A percentile compares a stretch with the other conserved stretches of the same genome.
Conservation (phyloP, 2,888 invertebrate genomes). For the Bedellia somnulentella region DNA sequence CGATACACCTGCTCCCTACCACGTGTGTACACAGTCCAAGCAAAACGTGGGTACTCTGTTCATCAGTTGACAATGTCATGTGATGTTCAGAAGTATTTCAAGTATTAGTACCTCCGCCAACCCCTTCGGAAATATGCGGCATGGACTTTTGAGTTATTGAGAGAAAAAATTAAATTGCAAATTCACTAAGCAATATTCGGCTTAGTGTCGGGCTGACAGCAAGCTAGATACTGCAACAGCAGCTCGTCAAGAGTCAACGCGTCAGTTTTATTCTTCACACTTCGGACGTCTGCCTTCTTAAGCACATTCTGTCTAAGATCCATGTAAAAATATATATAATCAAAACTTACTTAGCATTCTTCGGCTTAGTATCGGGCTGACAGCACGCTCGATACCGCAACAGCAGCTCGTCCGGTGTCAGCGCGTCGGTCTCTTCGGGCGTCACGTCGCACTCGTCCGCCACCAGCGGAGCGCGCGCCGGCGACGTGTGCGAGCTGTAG, state of each 20-base stretch:
- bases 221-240: conserved; percentile 36
- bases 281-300: too few relatives aligned
- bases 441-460: conserved; percentile 72
- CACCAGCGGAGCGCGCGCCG: conserved; percentile 79
- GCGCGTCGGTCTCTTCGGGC: conserved; percentile 68
- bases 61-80: too few relatives aligned
- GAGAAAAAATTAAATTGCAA: background rate
- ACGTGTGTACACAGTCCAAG: too few relatives aligned
- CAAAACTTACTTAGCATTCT: conserved; percentile 86
- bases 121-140: too few relatives aligned
- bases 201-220: conserved; percentile 55
- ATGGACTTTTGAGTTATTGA: too few relatives aligned
- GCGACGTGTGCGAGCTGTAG: conserved; percentile 84
- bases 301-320: too few relatives aligned
- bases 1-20: too few relatives aligned
- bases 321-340: background rate
- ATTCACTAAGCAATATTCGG: conserved; percentile 94
- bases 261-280: conserved; percentile 69
- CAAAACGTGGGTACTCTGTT: too few relatives aligned
- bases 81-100: too few relatives aligned
- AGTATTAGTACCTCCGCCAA: too few relatives aligned
- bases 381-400: conserved; percentile 45
- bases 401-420: conserved; percentile 42
- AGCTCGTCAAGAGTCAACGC: conserved; percentile 51
- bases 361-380: conserved; percentile 66